phyloP scores from a whole-genome alignment of 2,113 vertebrate genomes.

The Ceyx margarethae region DNA sequence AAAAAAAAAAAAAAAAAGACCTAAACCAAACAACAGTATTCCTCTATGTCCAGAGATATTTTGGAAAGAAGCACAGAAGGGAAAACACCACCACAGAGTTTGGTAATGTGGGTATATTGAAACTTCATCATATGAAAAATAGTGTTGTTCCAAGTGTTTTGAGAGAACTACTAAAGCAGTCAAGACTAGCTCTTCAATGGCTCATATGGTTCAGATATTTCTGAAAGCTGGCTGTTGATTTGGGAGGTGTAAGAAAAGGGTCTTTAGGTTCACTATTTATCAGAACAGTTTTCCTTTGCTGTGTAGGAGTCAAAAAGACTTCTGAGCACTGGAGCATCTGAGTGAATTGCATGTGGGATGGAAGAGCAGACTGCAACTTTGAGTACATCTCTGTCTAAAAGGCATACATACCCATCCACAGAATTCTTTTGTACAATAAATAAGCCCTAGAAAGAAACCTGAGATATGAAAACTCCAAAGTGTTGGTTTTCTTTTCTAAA shows the following conservation, averaged over 20 bases:
- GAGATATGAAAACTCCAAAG: neutral
- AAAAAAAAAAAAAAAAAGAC: neutral
- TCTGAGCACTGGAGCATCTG: neutral
- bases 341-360: neutral
- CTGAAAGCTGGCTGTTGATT: neutral
- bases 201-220: neutral
- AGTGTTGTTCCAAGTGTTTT: neutral
- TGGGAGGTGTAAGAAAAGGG: neutral
- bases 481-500: neutral
- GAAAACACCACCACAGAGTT: neutral
- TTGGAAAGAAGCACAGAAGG: neutral
- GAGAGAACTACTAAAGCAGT: neutral
- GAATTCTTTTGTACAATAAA: neutral
- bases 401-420: neutral
- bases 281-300: neutral
- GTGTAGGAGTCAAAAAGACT: neutral
- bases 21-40: neutral
- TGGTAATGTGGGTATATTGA: neutral
- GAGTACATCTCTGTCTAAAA: neutral
- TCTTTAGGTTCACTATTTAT: neutral
- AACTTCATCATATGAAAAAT: neutral
- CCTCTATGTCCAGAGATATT: neutral
- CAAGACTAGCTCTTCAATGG: neutral
- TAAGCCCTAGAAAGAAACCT: neutral
- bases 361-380: neutral